Percentiles rank a stretch among this genome's conserved stretches.
Evolutionary conservation across 2,797 vertebrate species (phyloP).

Genomic region (Bovichtus variegatus): DNA sequence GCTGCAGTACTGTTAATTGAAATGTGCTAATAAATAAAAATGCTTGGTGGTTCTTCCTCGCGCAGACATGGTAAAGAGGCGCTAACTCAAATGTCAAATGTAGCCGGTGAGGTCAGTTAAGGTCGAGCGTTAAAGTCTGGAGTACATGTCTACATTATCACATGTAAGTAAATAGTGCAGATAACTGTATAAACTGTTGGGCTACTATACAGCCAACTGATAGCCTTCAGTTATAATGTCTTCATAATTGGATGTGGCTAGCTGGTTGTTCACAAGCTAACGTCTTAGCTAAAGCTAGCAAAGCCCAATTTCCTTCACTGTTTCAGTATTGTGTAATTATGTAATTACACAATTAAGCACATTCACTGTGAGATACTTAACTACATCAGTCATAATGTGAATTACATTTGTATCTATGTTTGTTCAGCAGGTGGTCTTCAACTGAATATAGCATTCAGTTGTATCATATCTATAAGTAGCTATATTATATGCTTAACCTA

Average conservation of each 20-base stretch:
- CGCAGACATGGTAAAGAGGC: neutral
- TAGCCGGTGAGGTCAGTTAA: constrained; percentile 11
- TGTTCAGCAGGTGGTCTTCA: neutral
- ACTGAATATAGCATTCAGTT: neutral
- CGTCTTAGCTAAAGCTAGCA: constrained; percentile 27
- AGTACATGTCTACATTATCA: neutral
- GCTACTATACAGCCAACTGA: neutral
- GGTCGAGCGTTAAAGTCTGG: no score
- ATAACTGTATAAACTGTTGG: neutral
- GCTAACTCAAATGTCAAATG: neutral
- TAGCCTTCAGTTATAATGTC: neutral
- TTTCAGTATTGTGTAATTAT: no score
- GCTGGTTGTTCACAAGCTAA: constrained; percentile 27
- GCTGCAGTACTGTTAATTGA: neutral
- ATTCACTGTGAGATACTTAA: neutral
- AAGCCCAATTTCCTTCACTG: neutral
- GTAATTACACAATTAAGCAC: neutral
- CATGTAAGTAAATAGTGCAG: constrained; percentile 16
- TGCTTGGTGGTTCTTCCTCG: neutral
- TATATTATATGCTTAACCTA: neutral
- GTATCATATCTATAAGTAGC: neutral
- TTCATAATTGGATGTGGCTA: constrained; percentile 1
- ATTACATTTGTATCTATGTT: neutral
- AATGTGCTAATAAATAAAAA: constrained; percentile 9
- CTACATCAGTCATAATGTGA: neutral